phyloP scores from a whole-genome alignment of 2,113 vertebrate genomes.

The Tympanuchus pallidicinctus region DNA sequence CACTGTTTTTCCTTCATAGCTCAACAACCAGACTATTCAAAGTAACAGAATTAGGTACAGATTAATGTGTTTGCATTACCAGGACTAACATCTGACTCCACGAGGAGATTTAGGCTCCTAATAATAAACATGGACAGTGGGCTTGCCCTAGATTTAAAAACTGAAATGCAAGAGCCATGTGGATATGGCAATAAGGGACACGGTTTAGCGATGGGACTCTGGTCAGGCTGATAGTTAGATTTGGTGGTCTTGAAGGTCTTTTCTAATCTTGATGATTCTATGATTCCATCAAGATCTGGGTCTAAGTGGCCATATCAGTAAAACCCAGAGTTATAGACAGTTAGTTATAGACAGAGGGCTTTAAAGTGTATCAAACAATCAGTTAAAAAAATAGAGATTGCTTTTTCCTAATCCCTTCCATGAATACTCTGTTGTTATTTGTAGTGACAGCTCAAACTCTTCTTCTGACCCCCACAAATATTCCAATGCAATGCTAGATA shows the following conservation, averaged over 20 bases:
- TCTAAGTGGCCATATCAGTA: neutral
- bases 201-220: neutral
- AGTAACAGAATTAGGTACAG: neutral
- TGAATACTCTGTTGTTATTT: neutral
- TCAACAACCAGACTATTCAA: neutral
- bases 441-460: neutral
- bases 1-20: neutral
- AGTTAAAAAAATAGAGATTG: neutral
- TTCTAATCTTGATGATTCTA: neutral
- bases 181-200: neutral
- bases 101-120: neutral
- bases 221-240: neutral
- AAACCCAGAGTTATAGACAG: neutral
- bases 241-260: neutral
- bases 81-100: neutral
- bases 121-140: neutral
- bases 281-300: neutral
- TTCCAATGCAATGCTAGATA: neutral
- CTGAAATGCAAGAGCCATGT: neutral
- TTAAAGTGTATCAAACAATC: neutral
- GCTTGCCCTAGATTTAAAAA: neutral
- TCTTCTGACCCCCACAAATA: neutral
- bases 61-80: neutral
- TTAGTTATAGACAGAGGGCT: neutral
- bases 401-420: neutral